Conservation (phyloP, 2,113 vertebrate genomes). For the Solea solea region DNA sequence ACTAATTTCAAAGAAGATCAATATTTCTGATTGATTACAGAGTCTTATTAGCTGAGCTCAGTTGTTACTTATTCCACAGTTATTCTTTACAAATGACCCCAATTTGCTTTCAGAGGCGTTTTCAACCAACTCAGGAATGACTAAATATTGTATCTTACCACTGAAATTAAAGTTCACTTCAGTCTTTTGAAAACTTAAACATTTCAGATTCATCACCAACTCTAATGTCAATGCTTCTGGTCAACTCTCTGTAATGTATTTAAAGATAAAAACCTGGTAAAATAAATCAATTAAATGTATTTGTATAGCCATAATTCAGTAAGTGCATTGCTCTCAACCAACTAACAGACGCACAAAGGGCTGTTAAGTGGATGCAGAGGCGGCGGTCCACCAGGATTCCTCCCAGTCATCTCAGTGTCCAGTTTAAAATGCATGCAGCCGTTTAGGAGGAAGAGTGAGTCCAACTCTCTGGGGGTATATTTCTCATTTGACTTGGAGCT, state of each 20-base stretch:
- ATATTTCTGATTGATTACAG: background rate
- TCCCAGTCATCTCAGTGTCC: background rate
- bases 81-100: background rate
- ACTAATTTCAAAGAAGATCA: background rate
- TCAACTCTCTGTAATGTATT: too few species aligned
- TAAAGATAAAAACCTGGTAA: too few species aligned
- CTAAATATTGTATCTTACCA: too few species aligned
- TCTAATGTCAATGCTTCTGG: too few species aligned
- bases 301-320: too few species aligned
- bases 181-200: background rate
- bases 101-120: background rate
- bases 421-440: background rate
- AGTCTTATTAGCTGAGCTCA: background rate
- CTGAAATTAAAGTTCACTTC: too few species aligned
- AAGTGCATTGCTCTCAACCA: too few species aligned
- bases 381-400: background rate
- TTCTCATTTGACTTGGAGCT: background rate
- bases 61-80: background rate
- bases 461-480: background rate
- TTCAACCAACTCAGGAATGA: background rate
- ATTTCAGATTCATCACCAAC: too few species aligned
- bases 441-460: background rate
- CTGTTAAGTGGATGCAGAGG: too few species aligned
- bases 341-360: too few species aligned
- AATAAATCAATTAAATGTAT: too few species aligned